A percentile compares a stretch with the other conserved stretches of the same genome.
Conservation (phyloP, 2,797 vertebrate genomes). For the Sebastes umbrosus region DNA sequence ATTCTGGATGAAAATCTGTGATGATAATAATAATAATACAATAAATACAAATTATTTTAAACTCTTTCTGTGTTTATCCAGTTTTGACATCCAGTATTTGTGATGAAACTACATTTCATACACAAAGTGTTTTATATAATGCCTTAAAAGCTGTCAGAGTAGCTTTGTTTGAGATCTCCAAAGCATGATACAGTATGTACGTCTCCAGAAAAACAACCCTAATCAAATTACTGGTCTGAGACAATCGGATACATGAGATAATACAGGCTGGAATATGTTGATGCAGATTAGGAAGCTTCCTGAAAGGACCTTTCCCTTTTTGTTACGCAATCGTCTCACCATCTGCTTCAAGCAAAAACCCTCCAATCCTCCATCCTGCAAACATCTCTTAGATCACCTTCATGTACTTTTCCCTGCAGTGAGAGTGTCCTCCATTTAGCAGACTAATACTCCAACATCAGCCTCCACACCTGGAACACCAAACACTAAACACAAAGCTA, state of each 20-base stretch:
- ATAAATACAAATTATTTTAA: too few species aligned
- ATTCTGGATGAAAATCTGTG: too few species aligned
- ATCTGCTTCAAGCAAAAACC: slow-evolving; percentile 28
- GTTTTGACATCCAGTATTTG: neutral
- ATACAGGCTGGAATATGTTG: neutral
- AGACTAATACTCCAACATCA: neutral
- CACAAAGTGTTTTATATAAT: neutral
- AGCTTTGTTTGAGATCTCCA: neutral
- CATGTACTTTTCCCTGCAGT: neutral
- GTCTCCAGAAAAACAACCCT: neutral
- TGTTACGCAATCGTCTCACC: slow-evolving; percentile 24
- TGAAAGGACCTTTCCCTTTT: neutral
- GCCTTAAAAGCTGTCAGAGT: neutral
- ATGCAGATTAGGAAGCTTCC: slow-evolving; percentile 35
- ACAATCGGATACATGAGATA: neutral
- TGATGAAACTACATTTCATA: neutral
- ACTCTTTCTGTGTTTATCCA: too few species aligned
- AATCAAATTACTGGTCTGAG: neutral
- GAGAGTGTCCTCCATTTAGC: neutral
- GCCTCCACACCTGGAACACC: neutral
- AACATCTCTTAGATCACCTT: slow-evolving; percentile 1
- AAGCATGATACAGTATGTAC: neutral
- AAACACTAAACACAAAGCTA: neutral
- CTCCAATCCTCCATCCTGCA: slow-evolving; percentile 5
- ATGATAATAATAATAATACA: too few species aligned